Base-by-base conservation (phyloP, 1,140 invertebrate genomes). In the Anthonomus grandis region DNA sequence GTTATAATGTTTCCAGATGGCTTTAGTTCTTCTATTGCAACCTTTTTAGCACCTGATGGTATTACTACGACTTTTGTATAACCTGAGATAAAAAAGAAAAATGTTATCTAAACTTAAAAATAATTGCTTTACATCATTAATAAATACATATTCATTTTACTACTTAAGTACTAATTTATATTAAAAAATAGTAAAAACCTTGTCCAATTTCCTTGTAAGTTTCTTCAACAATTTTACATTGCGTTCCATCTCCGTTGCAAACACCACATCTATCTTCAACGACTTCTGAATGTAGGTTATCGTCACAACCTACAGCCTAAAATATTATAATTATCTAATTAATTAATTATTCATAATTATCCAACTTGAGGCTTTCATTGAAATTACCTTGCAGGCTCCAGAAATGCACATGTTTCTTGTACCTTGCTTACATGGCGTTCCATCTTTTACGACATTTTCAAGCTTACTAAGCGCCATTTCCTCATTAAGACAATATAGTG, bases 221-320 rank as follows among this genome's bases (percentile, higher is more conserved):
- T 15, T 75, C 73, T 23, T 77, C 64, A 3, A 78, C 59, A 10
- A 67, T 54, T 38, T 64, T 78, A 61, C 86, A 87, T 18, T 80
- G 77, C 0, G 80, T 81, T 0, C 84, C 84, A 64, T 86, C 83
- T 2, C 86, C 86, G 63, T 85, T 81, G 67, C 86, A 88, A 2
- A 86, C 70, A 0, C 86, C 86, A 65, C 86, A 88, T 8, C 78
- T 69, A 67, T 88, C 86, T 57, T 86, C 83, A 19, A 81, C 74
- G 0, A 83, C 83, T 31, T 77, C 71, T 1, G 84, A 86, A 64
- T 85, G 82, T 6, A 87, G 68, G 4, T 73, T 64, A 76, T 79
- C 84, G 69, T 87, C 85, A 74, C 86, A 88, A 1, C 84, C 83
- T 13, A 88, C 80, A 58, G 74, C 75, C 83, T 84, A 63, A n/a